phyloP scores from a whole-genome alignment of 2,888 invertebrate genomes.

The Eueremaeus valkanovi region DNA sequence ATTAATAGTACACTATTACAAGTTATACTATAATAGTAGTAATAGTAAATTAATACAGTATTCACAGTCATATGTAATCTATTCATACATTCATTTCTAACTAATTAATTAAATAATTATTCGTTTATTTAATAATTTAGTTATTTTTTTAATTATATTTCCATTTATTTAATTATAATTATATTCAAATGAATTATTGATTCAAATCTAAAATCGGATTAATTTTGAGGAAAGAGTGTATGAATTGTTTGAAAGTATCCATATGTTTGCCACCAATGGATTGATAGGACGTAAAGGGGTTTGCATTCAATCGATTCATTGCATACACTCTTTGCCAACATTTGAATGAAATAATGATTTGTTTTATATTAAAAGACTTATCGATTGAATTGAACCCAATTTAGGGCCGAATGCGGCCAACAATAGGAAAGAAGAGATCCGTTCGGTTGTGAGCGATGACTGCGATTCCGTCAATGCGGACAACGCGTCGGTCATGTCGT shows the following conservation, averaged over 20 bases:
- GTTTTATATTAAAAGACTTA: background rate
- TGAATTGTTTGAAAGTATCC: background rate
- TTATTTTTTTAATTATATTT: no score
- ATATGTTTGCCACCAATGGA: no score
- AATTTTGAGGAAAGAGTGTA: background rate
- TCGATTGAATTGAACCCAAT: background rate
- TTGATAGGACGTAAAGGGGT: no score
- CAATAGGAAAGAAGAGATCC: background rate
- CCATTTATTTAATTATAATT: no score
- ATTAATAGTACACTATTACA: no score
- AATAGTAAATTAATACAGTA: no score
- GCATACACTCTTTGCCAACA: background rate
- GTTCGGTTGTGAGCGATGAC: conserved; percentile 32
- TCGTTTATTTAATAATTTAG: no score
- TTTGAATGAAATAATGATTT: background rate
- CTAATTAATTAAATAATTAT: no score
- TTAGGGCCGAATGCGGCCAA: background rate
- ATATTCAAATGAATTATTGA: no score
- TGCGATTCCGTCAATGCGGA: conserved; percentile 42
- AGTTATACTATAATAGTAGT: background rate
- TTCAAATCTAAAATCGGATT: background rate
- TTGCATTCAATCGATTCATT: background rate
- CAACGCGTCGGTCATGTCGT: conserved; percentile 44
- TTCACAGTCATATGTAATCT: no score
- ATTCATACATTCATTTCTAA: no score